Base-by-base conservation (phyloP, 2,888 invertebrate genomes). In the Enoplolaimus lenunculus region DNA sequence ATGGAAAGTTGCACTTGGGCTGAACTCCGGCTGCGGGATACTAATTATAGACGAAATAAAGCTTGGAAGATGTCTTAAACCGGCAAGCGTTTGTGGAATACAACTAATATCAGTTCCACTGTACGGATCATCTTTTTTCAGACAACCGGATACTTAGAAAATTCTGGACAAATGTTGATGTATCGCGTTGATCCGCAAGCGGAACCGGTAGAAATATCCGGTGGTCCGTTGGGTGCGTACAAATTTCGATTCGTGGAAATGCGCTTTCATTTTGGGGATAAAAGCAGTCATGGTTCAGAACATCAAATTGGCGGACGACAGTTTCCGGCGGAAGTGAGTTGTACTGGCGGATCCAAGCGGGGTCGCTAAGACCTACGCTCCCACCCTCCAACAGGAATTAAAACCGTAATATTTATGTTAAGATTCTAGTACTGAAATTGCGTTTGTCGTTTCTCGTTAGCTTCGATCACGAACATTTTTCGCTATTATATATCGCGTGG, bases 271-370 rank as follows among this genome's bases (percentile, higher is more conserved):
- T 94, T 92, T 80, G 93, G 93, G 71, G 89, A 89, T 75, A 88
- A 88, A 79, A 92, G 94, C 83, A 89, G 90, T 80, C 88, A 88
- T 77, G 97, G 97, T 31, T 95, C 95, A 21, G 97, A 98, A 81
- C 97, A 98, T 83, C 91, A 90, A 71, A 90, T 97, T 79, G 93
- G 92, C 80, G 92, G 93, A 75, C 90, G 92, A 80, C 88, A 91
- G 70, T 98, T 97, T 83, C 95, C 97, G 7, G 94, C 94, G 70
- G 97, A 98, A 89, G 95, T 97, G 83, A 86, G n/a, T n/a, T 86
- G 82, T 75, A n/a, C n/a, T n/a, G n/a, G n/a, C n/a, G n/a, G n/a
- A n/a, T n/a, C n/a, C n/a, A n/a, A n/a, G n/a, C n/a, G n/a, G n/a
- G n/a, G n/a, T n/a, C n/a, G n/a, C n/a, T n/a, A n/a, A n/a, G n/a